Evolutionary conservation across 2,113 vertebrate genomes (phyloP).

Genomic region (Myrmophylax atrothorax): DNA sequence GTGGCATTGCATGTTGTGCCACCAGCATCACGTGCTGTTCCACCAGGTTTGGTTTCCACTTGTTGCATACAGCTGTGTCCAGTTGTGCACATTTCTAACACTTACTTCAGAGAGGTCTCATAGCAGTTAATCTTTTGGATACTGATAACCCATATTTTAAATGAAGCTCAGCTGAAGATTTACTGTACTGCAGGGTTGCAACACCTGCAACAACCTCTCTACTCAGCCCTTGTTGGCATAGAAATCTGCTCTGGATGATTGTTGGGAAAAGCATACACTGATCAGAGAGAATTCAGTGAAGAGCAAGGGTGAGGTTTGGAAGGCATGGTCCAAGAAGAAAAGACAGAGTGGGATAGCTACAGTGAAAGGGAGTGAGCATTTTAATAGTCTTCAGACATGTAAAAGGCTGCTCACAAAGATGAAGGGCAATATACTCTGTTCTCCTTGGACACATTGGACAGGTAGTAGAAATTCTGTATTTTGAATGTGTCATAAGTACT

Average conservation of each 20-base stretch:
- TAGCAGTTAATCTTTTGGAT: not conserved
- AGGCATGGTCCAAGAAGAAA: not conserved
- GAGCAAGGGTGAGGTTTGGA: not conserved
- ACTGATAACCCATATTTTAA: not conserved
- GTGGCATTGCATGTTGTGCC: not conserved
- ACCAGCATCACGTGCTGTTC: rapidly evolving
- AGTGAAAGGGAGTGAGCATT: not conserved
- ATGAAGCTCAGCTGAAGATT: not conserved
- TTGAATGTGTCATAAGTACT: not conserved
- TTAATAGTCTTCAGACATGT: not conserved
- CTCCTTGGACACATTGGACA: not conserved
- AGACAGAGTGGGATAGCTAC: not conserved
- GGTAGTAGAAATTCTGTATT: not conserved
- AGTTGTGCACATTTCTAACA: not conserved
- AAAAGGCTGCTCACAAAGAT: not conserved
- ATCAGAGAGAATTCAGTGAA: not conserved
- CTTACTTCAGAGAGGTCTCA: not conserved
- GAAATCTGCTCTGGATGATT: not conserved
- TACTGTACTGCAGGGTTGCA: not conserved
- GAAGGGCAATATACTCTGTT: no score
- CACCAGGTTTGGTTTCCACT: not conserved
- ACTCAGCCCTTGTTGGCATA: not conserved
- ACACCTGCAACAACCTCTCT: not conserved
- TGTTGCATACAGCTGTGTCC: not conserved
- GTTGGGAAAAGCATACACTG: not conserved